These are phyloP conservation scores for Lycaon pictus DNA, from an alignment of 2,113 vertebrate genomes.

Conservation along the genomic window DNA sequence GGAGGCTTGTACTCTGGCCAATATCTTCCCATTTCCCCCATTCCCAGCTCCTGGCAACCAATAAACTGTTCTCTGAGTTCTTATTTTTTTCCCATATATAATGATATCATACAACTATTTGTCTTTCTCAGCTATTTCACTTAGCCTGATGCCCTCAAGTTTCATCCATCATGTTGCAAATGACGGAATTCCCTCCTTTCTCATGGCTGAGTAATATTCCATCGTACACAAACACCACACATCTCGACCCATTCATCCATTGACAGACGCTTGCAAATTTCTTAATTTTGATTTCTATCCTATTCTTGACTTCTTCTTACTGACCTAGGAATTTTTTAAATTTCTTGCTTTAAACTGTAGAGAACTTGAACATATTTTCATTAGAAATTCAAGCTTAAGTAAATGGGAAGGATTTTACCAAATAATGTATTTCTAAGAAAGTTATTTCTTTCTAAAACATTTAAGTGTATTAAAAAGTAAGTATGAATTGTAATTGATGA, in stretches of 20 bases:
- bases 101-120: background rate
- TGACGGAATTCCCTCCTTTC: background rate
- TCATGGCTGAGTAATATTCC: background rate
- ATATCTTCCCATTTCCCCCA: background rate
- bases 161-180: background rate
- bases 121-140: background rate
- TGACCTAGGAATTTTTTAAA: background rate
- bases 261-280: background rate
- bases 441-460: slow-evolving; percentile 19
- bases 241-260: background rate
- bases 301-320: background rate
- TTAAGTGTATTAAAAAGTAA: background rate
- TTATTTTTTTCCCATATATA: background rate
- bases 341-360: background rate
- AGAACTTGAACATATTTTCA: background rate
- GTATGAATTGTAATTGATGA: background rate
- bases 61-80: background rate
- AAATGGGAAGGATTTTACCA: background rate
- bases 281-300: background rate
- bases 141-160: background rate
- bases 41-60: background rate
- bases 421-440: background rate
- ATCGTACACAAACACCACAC: background rate
- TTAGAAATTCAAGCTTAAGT: slow-evolving; percentile 1
- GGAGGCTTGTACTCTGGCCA: background rate